Percentiles rank a stretch among this genome's conserved stretches.
Conservation (phyloP, 2,888 invertebrate genomes). For the Cephus runcator region DNA sequence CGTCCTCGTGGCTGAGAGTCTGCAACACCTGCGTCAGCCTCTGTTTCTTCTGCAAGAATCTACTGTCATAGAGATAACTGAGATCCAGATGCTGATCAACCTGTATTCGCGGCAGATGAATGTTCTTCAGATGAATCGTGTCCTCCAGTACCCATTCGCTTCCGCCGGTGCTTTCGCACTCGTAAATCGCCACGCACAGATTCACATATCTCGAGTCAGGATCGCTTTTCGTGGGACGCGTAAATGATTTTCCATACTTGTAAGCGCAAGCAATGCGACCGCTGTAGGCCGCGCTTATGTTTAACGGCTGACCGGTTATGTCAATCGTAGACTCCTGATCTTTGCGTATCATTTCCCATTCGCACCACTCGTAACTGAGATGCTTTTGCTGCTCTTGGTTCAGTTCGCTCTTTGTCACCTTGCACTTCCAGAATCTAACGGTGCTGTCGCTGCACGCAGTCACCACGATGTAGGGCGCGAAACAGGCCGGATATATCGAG, state of each 20-base stretch:
- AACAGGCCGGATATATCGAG: conserved; percentile 98
- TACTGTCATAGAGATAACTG: conserved; percentile 83
- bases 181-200: conserved; percentile 95
- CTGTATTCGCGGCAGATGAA: conserved; percentile 84
- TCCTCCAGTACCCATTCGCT: conserved; percentile 96
- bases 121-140: conserved; percentile 92
- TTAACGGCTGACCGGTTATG: conserved; percentile 86
- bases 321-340: conserved; percentile 75
- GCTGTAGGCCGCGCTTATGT: conserved; percentile 97
- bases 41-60: conserved; percentile 84
- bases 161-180: conserved; percentile 98
- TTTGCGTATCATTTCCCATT: conserved; percentile 90
- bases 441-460: conserved; percentile 96
- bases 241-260: conserved; percentile 91
- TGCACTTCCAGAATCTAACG: conserved; percentile 89
- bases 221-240: conserved; percentile 79
- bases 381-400: conserved; percentile 38
- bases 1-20: conserved; percentile 83
- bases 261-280: conserved; percentile 98
- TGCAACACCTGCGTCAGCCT: conserved; percentile 84
- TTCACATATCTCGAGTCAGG: conserved; percentile 88
- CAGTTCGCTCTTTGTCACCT: conserved; percentile 69
- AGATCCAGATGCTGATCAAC: conserved; percentile 86
- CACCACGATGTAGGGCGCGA: conserved; percentile 95
- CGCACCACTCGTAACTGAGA: conserved; percentile 80